A percentile compares a stretch with the other conserved stretches of the same genome.
These are phyloP conservation scores for Intellagama lesueurii DNA, from an alignment of 2,797 vertebrate genomes.

Conservation along the genomic window DNA sequence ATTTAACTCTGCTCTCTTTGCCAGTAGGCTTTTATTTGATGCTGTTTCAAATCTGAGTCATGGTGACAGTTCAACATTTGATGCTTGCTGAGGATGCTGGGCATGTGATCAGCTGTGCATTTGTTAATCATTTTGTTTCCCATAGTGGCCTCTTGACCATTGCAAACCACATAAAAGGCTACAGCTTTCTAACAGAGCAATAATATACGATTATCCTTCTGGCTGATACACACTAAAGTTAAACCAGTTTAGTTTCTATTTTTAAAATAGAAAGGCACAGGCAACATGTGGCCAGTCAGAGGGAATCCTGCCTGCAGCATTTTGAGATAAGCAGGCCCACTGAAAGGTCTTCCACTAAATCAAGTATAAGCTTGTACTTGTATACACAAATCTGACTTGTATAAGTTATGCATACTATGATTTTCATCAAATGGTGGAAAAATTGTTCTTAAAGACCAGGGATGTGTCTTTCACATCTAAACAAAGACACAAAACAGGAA, in stretches of 20 bases:
- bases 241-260: background rate
- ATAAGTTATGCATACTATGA: too few species aligned
- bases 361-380: too few species aligned
- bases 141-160: constrained; percentile 5
- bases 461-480: too few species aligned
- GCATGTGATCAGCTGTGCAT: constrained; percentile 1
- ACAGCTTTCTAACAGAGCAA: background rate
- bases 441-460: too few species aligned
- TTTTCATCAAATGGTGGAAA: too few species aligned
- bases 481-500: too few species aligned
- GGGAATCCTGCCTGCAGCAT: background rate
- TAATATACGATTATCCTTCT: background rate
- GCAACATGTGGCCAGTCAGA: background rate
- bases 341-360: background rate
- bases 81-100: constrained; percentile 9
- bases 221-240: background rate
- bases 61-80: background rate
- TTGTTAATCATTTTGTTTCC: constrained; percentile 22
- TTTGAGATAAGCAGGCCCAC: background rate
- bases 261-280: background rate
- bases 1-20: constrained; percentile 14
- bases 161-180: background rate
- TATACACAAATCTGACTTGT: too few species aligned
- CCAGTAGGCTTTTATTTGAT: constrained; percentile 8
- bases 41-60: constrained; percentile 13